Base-by-base conservation (phyloP, 1,140 invertebrate genomes). In the Drosophila novamexicana region DNA sequence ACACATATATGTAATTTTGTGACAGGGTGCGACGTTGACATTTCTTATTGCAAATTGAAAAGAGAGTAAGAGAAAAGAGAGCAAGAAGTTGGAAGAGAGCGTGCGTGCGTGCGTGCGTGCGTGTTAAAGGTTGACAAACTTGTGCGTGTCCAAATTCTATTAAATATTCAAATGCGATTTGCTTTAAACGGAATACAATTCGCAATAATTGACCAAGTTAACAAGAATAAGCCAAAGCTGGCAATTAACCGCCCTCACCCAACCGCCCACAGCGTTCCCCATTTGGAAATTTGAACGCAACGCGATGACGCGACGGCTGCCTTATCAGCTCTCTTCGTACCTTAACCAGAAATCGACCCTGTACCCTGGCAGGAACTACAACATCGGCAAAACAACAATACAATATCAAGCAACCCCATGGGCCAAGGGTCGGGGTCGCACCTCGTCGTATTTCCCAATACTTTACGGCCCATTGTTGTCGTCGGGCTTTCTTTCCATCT, bases 101-200 rank as follows among this genome's bases (percentile, higher is more conserved):
- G 50, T 44, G 61, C 40, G 61, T 42, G 18, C 22, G 4, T 42
- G 18, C 22, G 4, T 18, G 39, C 36, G 56, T 81, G 53, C 32
- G 39, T 50, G 22, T 5, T 22, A 53, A 56, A 57, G 61, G 52
- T 64, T 71, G 68, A 50, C 44, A 71, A 66, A 72, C 39, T 66
- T 65, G 81, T 74, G 81, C 78, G 78, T 85, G 82, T 78, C 75
- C 66, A 68, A 54, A 59, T 86, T 86, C 71, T 76, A 79, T 75
- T 73, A 73, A 86, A 81, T 85, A 85, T 85, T 73, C 64, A 81
- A 86, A 79, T 82, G 49, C 39, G 75, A 86, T 72, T 69, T 52
- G 64, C 47, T 84, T 53, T 58, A 69, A 77, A 69, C 73, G 58
- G 58, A 71, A 69, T 53, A 69, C 66, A 78, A 82, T 82, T 82